Conservation (phyloP, 2,113 vertebrate genomes). For the Ptilonorhynchus violaceus region DNA sequence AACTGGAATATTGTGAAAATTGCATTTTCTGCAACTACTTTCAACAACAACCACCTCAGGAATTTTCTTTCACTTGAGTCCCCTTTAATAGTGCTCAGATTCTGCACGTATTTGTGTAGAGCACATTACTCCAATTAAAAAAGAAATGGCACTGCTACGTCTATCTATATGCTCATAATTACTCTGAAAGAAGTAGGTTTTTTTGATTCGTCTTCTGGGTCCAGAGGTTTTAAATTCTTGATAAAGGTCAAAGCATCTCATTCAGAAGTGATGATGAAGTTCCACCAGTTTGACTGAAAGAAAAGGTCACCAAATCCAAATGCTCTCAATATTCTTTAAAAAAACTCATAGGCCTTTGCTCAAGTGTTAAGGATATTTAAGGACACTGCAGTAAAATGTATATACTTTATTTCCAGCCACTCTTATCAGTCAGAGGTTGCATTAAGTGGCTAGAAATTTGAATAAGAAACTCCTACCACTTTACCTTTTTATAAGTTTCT, state of each 20-base stretch:
- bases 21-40: background rate
- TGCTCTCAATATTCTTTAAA: background rate
- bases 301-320: constrained; percentile 41
- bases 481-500: background rate
- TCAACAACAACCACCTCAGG: background rate
- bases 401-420: background rate
- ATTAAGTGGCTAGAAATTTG: background rate
- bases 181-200: background rate
- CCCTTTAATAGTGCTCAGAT: background rate
- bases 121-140: background rate
- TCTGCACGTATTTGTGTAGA: background rate
- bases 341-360: background rate
- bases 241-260: constrained; percentile 33
- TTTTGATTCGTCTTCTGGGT: background rate
- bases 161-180: background rate
- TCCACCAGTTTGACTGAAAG: background rate
- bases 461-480: background rate
- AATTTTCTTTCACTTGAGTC: background rate
- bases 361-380: background rate
- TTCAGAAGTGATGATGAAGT: background rate
- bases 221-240: background rate
- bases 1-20: background rate
- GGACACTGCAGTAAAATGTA: background rate
- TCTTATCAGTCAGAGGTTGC: background rate
- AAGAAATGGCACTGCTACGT: background rate